phyloP scores from a whole-genome alignment of 2,797 vertebrate genomes.

The Notoglanidium macrostoma region DNA sequence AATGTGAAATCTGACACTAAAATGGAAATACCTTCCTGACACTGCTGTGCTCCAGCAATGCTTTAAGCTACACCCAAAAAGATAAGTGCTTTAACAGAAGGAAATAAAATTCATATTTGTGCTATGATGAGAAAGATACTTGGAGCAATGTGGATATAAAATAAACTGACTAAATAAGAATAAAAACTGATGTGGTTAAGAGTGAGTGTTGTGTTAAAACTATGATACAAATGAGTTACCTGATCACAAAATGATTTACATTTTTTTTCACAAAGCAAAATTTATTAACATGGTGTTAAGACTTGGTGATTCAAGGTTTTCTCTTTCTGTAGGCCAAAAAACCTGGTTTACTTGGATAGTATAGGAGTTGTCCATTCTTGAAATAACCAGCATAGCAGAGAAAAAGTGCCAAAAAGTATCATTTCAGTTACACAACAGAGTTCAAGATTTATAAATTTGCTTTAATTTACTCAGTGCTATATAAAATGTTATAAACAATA shows the following conservation, averaged over 20 bases:
- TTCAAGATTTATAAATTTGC: neutral
- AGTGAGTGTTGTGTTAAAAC: neutral
- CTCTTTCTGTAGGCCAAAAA: neutral
- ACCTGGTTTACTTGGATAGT: neutral
- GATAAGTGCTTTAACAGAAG: slow-evolving; percentile 12
- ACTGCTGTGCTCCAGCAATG: neutral
- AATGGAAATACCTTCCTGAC: neutral
- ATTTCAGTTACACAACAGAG: neutral
- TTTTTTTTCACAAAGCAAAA: neutral
- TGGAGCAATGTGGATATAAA: neutral
- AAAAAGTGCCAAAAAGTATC: neutral
- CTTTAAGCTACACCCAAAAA: slow-evolving; percentile 5
- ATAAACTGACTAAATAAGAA: neutral
- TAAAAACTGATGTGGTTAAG: neutral
- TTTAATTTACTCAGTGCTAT: neutral
- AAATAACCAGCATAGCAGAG: neutral
- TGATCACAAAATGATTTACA: neutral
- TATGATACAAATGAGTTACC: neutral
- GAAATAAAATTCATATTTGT: neutral
- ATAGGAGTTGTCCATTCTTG: neutral
- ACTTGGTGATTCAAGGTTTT: neutral
- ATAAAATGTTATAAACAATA: neutral
- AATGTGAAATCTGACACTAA: neutral
- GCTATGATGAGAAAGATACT: slow-evolving; percentile 10
- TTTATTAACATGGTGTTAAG: neutral